Evolutionary conservation across 1,140 invertebrate species (phyloP).

Genomic region (Drosophila biarmipes): DNA sequence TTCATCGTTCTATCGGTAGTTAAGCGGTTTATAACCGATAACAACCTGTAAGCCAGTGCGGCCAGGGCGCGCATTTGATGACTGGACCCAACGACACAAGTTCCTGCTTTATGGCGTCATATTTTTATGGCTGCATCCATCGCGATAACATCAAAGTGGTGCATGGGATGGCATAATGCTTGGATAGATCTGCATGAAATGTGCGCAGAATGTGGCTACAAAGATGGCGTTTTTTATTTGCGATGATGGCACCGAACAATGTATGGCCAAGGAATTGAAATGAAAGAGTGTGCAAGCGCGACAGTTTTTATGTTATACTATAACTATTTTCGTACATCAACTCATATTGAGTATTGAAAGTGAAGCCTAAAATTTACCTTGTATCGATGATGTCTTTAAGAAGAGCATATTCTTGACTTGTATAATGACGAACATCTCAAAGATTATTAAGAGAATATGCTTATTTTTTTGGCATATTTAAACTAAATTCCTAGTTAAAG

Average conservation of each 20-base stretch:
- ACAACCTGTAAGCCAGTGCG: conserved; percentile 44
- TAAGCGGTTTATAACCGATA: conserved; percentile 51
- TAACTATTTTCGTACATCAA: background rate
- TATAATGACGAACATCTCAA: background rate
- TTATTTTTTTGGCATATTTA: too few relatives aligned
- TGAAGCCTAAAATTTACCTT: too few relatives aligned
- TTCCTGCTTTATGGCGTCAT: conserved; percentile 39
- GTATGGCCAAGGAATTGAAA: conserved; percentile 1
- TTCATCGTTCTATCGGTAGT: conserved; percentile 37
- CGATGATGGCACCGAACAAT: background rate
- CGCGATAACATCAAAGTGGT: conserved; percentile 15
- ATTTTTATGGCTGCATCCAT: conserved; percentile 35
- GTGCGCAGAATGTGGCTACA: conserved; percentile 17
- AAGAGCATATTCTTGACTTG: too few relatives aligned
- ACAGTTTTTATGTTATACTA: background rate
- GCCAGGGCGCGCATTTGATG: conserved; percentile 25
- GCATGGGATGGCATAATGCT: conserved; percentile 21
- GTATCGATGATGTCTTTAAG: too few relatives aligned
- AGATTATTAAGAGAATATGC: too few relatives aligned
- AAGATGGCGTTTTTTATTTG: conserved; percentile 1
- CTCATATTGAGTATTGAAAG: too few relatives aligned
- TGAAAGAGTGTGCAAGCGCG: background rate
- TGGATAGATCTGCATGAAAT: conserved; percentile 18
- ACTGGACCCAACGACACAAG: conserved; percentile 24
- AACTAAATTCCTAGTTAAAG: background rate